Conservation (phyloP, 2,113 vertebrate genomes). For the Arothron firmamentum region DNA sequence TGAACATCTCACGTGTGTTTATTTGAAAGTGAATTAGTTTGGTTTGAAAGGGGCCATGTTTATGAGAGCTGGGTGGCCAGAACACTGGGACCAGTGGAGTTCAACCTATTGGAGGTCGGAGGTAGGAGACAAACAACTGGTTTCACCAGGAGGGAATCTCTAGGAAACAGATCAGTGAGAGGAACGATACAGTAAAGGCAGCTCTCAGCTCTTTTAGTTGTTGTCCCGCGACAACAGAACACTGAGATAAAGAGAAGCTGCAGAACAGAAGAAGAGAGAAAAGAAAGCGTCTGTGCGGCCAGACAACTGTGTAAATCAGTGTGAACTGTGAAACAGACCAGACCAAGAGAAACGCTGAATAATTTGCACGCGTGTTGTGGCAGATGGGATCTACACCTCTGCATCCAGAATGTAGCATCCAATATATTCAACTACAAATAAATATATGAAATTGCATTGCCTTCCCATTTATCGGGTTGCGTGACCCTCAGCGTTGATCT, state of each 20-base stretch:
- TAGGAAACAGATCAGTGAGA: conserved; percentile 29
- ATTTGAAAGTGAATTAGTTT: conserved; percentile 5
- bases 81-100: no score
- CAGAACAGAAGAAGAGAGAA: not conserved
- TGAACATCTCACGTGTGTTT: not conserved
- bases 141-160: no score
- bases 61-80: no score
- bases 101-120: no score
- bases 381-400: not conserved
- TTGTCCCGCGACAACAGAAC: conserved; percentile 3
- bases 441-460: no score
- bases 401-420: no score
- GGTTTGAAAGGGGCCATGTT: conserved; percentile 7
- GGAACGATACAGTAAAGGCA: conserved; percentile 32
- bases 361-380: not conserved
- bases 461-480: conserved; percentile 2
- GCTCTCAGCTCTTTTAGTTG: conserved; percentile 13
- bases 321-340: conserved; percentile 25
- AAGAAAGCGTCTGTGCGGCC: not conserved
- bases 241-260: conserved; percentile 12
- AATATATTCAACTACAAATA: no score
- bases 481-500: conserved; percentile 28
- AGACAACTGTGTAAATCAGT: not conserved
- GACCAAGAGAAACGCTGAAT: conserved; percentile 15
- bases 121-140: no score